Percentiles rank a stretch among this genome's conserved stretches.
Evolutionary conservation across 2,113 vertebrate genomes (phyloP).

Genomic region (Syngnathus typhle): DNA sequence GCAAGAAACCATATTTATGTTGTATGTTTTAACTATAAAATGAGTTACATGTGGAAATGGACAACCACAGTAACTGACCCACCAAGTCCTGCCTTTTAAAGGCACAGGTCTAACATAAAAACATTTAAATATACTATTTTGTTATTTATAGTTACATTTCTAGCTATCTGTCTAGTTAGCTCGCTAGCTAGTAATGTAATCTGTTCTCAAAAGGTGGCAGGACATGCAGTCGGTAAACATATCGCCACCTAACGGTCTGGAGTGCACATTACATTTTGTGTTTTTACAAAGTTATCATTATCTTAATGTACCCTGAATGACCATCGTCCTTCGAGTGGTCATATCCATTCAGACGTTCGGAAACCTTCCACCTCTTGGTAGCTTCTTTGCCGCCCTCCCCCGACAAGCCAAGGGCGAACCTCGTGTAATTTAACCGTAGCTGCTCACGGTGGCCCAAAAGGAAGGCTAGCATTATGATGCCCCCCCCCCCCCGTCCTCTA

Average conservation of each 20-base stretch:
- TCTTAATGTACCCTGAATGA: not conserved
- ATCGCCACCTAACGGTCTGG: not conserved
- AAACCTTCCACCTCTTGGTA: conserved; percentile 36
- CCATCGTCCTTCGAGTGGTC: not conserved
- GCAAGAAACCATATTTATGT: too few relatives aligned
- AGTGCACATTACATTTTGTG: not conserved
- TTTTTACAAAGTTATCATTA: not conserved
- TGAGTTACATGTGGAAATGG: too few relatives aligned
- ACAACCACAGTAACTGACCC: too few relatives aligned
- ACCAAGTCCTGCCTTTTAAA: too few relatives aligned
- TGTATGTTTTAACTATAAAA: too few relatives aligned
- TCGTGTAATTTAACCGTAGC: conserved; percentile 50
- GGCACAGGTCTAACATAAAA: too few relatives aligned
- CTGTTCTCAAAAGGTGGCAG: not conserved
- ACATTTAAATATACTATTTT: too few relatives aligned
- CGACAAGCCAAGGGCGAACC: conserved; percentile 7
- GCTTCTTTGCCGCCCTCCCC: conserved; percentile 48
- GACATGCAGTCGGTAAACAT: not conserved
- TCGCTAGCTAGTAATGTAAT: too few relatives aligned
- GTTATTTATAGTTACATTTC: too few relatives aligned
- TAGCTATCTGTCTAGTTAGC: too few relatives aligned
- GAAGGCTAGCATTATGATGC: conserved; percentile 58
- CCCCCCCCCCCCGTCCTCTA: conserved; percentile 57
- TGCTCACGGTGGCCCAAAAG: conserved; percentile 51
- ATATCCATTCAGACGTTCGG: not conserved